Base-by-base conservation (phyloP, 2,113 vertebrate genomes). In the Tetrax tetrax region DNA sequence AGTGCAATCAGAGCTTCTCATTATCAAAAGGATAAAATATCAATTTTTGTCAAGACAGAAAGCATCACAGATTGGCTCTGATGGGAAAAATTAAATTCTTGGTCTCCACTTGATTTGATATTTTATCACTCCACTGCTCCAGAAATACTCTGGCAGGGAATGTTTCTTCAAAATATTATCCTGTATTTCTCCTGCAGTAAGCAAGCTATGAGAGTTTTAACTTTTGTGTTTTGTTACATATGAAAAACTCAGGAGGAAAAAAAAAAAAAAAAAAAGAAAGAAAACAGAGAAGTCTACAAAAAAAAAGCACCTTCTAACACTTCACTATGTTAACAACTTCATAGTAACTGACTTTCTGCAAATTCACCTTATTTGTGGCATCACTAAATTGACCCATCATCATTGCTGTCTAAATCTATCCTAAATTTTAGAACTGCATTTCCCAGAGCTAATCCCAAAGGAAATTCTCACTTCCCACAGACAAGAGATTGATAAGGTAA, bases 21-120 rank as follows among this genome's bases (percentile, higher is more conserved):
- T 96, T 97, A 97, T 96, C 94, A 95, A 90, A 96, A 60, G 96
- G 94, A 97, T 98, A 94, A 98, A 98, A 96, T 97, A 97, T 90
- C 96, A 97, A 43, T 96, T 98, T 98, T 97, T 96, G 91, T 97
- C 95, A 96, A 93, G 97, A 97, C 93, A 97, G 96, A 98, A 98
- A 14, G 83, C 94, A 97, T 94, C 85, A 83, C 77, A 96, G 91
- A 97, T 97, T 93, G 92, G 56, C 29, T 93, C 91, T 95, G 94
- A 98, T 96, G 95, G 95, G 83, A 96, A 95, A 98, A 97, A 97
- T 97, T 97, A 97, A 97, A 97, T 97, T 97, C 86, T 95, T 97
- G 50, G 81, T 91, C 77, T 96, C 91, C 75, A 70, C 94, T 97
- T 97, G 95, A 97, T 98, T 97, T 97, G 95, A 95, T 97, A 97